A percentile compares a stretch with the other conserved stretches of the same genome.
Conservation (phyloP, 2,888 invertebrate genomes). For the Neocrepidodera transversa region DNA sequence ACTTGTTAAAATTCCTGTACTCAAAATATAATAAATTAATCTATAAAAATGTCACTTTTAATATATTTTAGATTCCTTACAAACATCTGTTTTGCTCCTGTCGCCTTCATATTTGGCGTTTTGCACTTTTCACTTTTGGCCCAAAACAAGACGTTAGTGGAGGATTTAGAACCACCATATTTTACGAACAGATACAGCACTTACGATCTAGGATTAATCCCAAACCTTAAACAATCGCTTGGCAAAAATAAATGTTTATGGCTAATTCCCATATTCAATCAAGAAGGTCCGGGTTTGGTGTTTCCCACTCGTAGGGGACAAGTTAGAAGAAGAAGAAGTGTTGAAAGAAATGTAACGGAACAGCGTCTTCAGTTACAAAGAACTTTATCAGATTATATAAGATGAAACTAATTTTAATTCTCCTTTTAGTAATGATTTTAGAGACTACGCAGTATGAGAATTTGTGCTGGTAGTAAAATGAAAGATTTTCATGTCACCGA, state of each 20-base stretch:
- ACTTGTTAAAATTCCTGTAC: too few relatives aligned
- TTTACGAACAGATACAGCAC: conserved; percentile 41
- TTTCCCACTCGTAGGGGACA: conserved; percentile 35
- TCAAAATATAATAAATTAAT: too few relatives aligned
- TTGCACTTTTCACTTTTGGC: conserved; percentile 41
- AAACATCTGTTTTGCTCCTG: conserved; percentile 30
- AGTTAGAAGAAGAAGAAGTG: background rate
- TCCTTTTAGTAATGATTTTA: too few relatives aligned
- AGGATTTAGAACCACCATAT: conserved; percentile 37
- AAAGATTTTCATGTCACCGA: too few relatives aligned
- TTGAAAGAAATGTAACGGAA: background rate
- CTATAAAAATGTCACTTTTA: conserved; percentile 15
- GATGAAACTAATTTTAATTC: conserved; percentile 5
- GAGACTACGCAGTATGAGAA: too few relatives aligned
- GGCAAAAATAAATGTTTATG: conserved; percentile 44
- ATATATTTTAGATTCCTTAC: conserved; percentile 34
- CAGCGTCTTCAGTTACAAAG: conserved; percentile 4
- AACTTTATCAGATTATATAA: conserved; percentile 23
- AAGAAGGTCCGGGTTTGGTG: conserved; percentile 43
- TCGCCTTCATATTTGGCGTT: conserved; percentile 37
- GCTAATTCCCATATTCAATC: conserved; percentile 43
- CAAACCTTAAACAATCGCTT: conserved; percentile 27
- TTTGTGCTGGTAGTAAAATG: too few relatives aligned
- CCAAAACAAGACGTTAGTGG: conserved; percentile 48
- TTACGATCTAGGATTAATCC: conserved; percentile 44